Percentiles rank a stretch among this genome's conserved stretches.
These are phyloP conservation scores for Platygyra sinensis DNA, from an alignment of 64 coral and sea anemone species.

Conservation along the genomic window DNA sequence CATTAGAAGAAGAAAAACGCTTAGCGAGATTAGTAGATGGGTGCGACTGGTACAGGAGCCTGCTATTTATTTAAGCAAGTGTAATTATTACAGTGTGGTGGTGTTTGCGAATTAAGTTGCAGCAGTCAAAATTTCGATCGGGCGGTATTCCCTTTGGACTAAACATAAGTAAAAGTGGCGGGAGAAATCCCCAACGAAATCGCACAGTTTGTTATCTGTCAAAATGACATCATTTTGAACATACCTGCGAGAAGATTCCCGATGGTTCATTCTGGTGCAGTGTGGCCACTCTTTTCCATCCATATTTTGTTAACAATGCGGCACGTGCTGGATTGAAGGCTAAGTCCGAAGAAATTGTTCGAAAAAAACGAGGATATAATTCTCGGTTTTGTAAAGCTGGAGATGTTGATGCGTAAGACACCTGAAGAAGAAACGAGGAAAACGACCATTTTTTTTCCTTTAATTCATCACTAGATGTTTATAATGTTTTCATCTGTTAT, in stretches of 20 bases:
- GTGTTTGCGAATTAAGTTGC: not conserved
- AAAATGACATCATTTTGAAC: not conserved
- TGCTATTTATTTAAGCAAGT: too few relatives aligned
- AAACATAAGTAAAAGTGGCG: not conserved
- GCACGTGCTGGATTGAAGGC: slow-evolving; percentile 79
- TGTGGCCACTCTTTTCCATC: slow-evolving; percentile 78
- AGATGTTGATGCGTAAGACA: slow-evolving; percentile 82
- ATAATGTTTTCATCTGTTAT: too few relatives aligned
- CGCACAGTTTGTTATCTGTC: not conserved
- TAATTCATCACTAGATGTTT: not conserved
- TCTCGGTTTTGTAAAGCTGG: slow-evolving; percentile 64
- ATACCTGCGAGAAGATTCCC: slow-evolving; percentile 83
- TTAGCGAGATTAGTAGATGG: too few relatives aligned
- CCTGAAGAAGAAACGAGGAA: not conserved
- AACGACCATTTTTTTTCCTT: too few relatives aligned
- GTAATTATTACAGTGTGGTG: too few relatives aligned
- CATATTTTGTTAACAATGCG: slow-evolving; percentile 58
- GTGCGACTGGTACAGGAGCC: too few relatives aligned
- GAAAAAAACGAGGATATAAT: slow-evolving; percentile 80
- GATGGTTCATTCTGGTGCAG: slow-evolving; percentile 83
- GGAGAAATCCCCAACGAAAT: too few relatives aligned
- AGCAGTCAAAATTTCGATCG: not conserved
- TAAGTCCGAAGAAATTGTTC: slow-evolving; percentile 78
- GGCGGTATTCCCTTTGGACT: not conserved
- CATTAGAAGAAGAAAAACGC: not conserved